These are phyloP conservation scores for Sebastiscus tertius DNA, from an alignment of 2,797 vertebrate species.

Conservation along the genomic window DNA sequence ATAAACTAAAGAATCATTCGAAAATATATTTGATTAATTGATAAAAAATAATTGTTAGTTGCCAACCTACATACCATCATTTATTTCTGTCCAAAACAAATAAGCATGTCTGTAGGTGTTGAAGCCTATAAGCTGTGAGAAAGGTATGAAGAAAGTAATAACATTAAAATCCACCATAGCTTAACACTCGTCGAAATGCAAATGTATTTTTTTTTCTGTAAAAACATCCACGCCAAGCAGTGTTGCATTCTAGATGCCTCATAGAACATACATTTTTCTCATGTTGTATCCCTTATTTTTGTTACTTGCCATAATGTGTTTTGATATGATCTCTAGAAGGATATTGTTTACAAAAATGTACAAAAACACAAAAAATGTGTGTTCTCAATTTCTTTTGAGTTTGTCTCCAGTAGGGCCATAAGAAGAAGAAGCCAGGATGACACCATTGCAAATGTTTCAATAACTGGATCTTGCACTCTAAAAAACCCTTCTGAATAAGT, in stretches of 20 bases:
- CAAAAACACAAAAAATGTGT: slow-evolving; percentile 89
- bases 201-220: slow-evolving; percentile 72
- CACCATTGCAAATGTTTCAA: neutral
- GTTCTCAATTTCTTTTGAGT: slow-evolving; percentile 51
- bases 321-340: slow-evolving; percentile 88
- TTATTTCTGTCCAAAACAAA: neutral
- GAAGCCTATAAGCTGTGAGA: neutral
- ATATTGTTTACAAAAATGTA: slow-evolving; percentile 90
- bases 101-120: neutral
- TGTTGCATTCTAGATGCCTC: slow-evolving; percentile 87
- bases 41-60: neutral
- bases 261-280: slow-evolving; percentile 80
- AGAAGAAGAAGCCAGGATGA: neutral
- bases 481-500: neutral
- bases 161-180: neutral
- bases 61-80: neutral
- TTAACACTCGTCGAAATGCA: slow-evolving; percentile 75
- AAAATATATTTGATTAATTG: neutral
- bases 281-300: slow-evolving; percentile 84
- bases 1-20: neutral
- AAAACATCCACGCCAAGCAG: slow-evolving; percentile 84
- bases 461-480: neutral
- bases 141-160: neutral
- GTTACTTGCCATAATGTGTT: slow-evolving; percentile 87
- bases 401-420: slow-evolving; percentile 61